Percentiles rank a stretch among this genome's conserved stretches.
Conservation (phyloP, 2,797 vertebrate genomes). For the Microchirus variegatus region DNA sequence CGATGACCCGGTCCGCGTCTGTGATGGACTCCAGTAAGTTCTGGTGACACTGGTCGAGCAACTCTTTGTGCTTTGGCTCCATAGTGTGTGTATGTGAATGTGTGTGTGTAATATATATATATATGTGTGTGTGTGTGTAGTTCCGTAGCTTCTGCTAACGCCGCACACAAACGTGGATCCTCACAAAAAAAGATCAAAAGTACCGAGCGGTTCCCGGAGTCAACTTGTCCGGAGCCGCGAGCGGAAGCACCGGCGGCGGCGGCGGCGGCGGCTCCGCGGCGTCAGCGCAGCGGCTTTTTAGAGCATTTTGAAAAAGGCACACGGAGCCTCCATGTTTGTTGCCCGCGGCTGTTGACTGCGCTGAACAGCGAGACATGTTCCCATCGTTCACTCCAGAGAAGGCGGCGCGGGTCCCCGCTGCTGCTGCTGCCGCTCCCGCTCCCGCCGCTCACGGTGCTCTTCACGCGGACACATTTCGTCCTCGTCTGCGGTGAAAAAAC, state of each 20-base stretch:
- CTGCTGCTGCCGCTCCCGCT: slow-evolving; percentile 58
- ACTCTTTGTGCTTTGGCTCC: slow-evolving; percentile 97
- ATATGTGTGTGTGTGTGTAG: slow-evolving; percentile 54
- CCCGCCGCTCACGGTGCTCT: slow-evolving; percentile 34
- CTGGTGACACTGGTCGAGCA: slow-evolving; percentile 94
- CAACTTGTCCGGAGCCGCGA: slow-evolving; percentile 70
- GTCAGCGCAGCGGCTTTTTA: slow-evolving; percentile 75
- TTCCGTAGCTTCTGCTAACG: slow-evolving; percentile 79
- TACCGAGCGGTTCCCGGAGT: slow-evolving; percentile 71
- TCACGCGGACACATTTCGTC: no score
- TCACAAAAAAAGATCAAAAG: slow-evolving; percentile 65
- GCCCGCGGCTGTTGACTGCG: slow-evolving; percentile 87
- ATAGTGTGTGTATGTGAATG: slow-evolving; percentile 66
- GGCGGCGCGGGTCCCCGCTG: slow-evolving; percentile 2
- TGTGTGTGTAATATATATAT: no score
- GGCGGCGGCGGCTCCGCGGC: slow-evolving; percentile 73
- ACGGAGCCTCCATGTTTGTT: slow-evolving; percentile 89
- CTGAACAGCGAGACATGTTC: slow-evolving; percentile 83
- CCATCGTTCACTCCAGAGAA: slow-evolving; percentile 68
- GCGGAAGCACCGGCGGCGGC: no score
- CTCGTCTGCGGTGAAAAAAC: no score
- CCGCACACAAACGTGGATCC: slow-evolving; percentile 52
- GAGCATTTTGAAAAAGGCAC: slow-evolving; percentile 81
- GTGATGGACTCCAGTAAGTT: slow-evolving; percentile 95
- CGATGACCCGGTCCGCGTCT: slow-evolving; percentile 91